Evolutionary conservation across 2,113 vertebrate genomes (phyloP).

Genomic region (Monopterus albus): DNA sequence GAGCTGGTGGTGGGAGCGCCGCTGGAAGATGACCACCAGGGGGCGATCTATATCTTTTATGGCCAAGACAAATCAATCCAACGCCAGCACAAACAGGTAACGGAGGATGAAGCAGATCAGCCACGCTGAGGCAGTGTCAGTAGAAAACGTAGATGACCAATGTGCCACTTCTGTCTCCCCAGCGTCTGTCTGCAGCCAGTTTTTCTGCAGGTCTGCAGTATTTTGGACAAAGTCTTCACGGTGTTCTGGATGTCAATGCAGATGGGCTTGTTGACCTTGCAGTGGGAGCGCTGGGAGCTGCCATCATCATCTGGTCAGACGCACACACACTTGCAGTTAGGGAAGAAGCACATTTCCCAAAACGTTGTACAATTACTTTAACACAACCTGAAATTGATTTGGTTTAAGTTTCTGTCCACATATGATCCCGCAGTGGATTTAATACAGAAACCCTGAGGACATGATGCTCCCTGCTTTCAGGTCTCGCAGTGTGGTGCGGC

Average conservation of each 20-base stretch:
- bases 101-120: neutral
- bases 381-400: no score
- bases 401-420: no score
- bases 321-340: no score
- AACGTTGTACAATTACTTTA: no score
- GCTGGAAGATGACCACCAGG: conserved; percentile 90
- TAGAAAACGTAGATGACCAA: neutral
- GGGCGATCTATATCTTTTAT: conserved; percentile 90
- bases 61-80: conserved; percentile 81
- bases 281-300: conserved; percentile 90
- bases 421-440: no score
- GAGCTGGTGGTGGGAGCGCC: conserved; percentile 94
- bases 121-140: neutral
- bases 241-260: conserved; percentile 89
- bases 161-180: neutral
- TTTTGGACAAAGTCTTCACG: conserved; percentile 94
- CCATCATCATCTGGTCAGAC: conserved; percentile 89
- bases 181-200: conserved; percentile 85
- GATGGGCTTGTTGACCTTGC: conserved; percentile 90
- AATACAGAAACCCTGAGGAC: neutral
- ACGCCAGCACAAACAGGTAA: conserved; percentile 89
- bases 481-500: conserved; percentile 90
- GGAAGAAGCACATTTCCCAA: no score
- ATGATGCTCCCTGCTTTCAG: conserved; percentile 65
- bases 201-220: conserved; percentile 85